Percentiles rank a stretch among this genome's conserved stretches.
Evolutionary conservation across 2,888 invertebrate species (phyloP).

Genomic region (Andrena dorsata): DNA sequence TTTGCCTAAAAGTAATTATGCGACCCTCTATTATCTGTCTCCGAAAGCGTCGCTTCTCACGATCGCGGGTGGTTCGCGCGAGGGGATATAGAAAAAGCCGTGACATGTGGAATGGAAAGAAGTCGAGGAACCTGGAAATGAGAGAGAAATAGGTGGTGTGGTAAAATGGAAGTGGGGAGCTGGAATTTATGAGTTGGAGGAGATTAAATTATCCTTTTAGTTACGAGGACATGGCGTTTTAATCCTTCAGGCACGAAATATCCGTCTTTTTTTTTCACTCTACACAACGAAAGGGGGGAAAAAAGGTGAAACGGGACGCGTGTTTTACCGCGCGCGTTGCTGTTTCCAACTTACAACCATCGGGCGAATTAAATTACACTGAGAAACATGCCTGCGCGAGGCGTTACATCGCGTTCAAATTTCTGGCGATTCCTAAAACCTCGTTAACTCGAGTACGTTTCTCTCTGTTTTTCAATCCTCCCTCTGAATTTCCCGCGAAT

Average conservation of each 20-base stretch:
- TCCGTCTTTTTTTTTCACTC: neutral
- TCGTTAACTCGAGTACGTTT: neutral
- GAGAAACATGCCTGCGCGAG: neutral
- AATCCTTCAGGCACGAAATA: neutral
- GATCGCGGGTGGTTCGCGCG: neutral
- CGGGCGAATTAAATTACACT: neutral
- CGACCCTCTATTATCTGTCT: neutral
- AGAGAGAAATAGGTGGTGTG: conserved; percentile 1
- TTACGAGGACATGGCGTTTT: neutral
- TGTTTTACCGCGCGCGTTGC: neutral
- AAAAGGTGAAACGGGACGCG: neutral
- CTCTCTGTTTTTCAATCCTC: neutral
- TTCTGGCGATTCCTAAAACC: neutral
- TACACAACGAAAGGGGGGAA: neutral
- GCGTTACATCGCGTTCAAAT: neutral
- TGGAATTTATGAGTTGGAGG: conserved; percentile 28
- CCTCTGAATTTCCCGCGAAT: neutral
- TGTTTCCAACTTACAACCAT: neutral
- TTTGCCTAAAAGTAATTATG: neutral
- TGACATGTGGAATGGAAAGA: conserved; percentile 3
- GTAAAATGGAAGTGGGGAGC: conserved; percentile 8
- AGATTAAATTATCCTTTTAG: conserved; percentile 29
- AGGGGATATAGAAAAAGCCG: neutral
- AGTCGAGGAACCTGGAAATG: neutral
- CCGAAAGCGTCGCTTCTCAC: neutral